Conservation (phyloP, 2,888 invertebrate genomes). For the Carcina quercana region DNA sequence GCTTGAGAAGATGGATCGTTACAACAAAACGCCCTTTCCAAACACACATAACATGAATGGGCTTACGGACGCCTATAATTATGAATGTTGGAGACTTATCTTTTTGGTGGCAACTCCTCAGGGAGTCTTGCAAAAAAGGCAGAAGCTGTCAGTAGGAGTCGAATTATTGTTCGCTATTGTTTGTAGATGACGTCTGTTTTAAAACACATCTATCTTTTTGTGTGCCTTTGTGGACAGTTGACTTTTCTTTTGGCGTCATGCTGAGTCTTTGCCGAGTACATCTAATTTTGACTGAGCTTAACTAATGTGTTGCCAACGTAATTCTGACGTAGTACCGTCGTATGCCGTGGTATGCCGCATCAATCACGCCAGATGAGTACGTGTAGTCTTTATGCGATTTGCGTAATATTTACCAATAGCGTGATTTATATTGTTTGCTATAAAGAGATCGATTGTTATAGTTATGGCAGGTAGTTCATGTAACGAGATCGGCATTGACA, state of each 20-base stretch:
- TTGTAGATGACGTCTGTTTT: slow-evolving; percentile 33
- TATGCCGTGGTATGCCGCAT: slow-evolving; percentile 4
- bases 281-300: slow-evolving; percentile 1
- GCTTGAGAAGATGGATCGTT: slow-evolving; percentile 31
- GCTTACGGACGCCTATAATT: slow-evolving; percentile 13
- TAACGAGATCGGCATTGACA: slow-evolving; percentile 5
- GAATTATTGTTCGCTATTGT: slow-evolving; percentile 41
- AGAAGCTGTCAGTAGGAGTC: slow-evolving; percentile 41
- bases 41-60: slow-evolving; percentile 19
- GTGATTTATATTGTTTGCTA: slow-evolving; percentile 9
- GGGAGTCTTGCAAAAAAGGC: slow-evolving; percentile 40
- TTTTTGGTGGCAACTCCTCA: slow-evolving; percentile 29
- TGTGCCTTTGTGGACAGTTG: slow-evolving; percentile 9
- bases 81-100: slow-evolving; percentile 43
- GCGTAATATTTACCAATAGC: slow-evolving; percentile 7
- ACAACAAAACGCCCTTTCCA: slow-evolving; percentile 23
- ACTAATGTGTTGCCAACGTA: slow-evolving; percentile 7
- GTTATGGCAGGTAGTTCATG: neutral
- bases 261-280: slow-evolving; percentile 5
- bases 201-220: slow-evolving; percentile 20
- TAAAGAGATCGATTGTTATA: slow-evolving; percentile 4
- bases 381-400: slow-evolving; percentile 6
- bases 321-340: neutral
- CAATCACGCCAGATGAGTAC: slow-evolving; percentile 8
- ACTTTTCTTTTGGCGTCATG: slow-evolving; percentile 20